Evolutionary conservation across 92 coral and sea anemone genomes (phyloP).

Genomic region (Galaxea fascicularis): DNA sequence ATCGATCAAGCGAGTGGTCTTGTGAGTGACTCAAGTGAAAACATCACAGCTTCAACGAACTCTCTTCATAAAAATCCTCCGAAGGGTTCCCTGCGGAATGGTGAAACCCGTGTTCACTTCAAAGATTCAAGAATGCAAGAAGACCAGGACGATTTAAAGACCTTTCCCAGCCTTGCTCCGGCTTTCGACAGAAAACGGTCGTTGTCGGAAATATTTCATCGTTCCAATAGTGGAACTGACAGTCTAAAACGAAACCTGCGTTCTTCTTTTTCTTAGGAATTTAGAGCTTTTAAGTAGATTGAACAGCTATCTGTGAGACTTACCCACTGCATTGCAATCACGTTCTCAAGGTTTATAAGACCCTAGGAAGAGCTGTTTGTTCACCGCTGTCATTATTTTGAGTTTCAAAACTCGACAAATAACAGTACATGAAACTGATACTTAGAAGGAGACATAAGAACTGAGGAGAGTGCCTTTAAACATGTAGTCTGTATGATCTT

Average conservation of each 20-base stretch:
- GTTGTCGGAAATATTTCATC: slow-evolving; percentile 25
- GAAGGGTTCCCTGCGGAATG: slow-evolving; percentile 3
- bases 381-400: no score
- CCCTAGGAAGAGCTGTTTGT: no score
- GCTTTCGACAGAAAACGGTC: slow-evolving; percentile 33
- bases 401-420: no score
- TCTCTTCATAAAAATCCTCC: slow-evolving; percentile 11
- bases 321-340: no score
- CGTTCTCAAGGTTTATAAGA: no score
- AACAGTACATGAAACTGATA: no score
- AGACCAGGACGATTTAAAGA: background rate
- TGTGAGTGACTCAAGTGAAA: slow-evolving; percentile 21
- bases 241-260: slow-evolving; percentile 21
- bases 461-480: no score
- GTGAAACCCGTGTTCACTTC: slow-evolving; percentile 30
- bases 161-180: background rate
- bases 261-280: slow-evolving; percentile 1
- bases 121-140: background rate
- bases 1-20: slow-evolving; percentile 18
- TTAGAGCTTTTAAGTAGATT: background rate
- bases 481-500: no score
- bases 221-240: slow-evolving; percentile 10
- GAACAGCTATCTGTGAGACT: no score
- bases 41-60: background rate
- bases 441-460: no score